Evolutionary conservation across 2,888 invertebrate species (phyloP), one percentile per base, ranked within the genome.

Genomic region (Entomobrya multifasciata): DNA sequence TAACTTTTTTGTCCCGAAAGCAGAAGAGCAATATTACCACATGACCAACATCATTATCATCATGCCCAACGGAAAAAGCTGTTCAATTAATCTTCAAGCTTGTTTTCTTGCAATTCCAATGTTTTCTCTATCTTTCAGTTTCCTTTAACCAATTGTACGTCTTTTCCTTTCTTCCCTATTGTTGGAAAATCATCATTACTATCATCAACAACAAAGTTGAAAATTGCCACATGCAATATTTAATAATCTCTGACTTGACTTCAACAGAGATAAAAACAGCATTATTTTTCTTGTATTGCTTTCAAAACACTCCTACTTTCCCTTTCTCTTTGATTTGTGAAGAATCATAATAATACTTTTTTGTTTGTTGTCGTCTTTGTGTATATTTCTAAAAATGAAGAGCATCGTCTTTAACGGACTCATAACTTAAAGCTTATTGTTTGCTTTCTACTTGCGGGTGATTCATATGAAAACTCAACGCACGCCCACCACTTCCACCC

Each of bases 71-170:
- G 65, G 62, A 62, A 62, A 80, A 81, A 57, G 72, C 57, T 81
- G 60, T 49, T 81, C 81, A 57, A 81, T 81, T 81, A 72, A 81
- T 81, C 81, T 81, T 81, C 60, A 72, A 57, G 55, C 70, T 72
- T 80, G 80, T 80, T 81, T 80, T 80, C 55, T 72, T 36, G 8
- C 36, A 36, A 36, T 36, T 36, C 60, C 70, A 72, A 36, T 70
- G 44, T 30, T 72, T 57, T 81, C 25, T 60, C 44, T 70, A 49
- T 65, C 36, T 49, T 67, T 20, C 36, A 36, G 36, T 25, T 25
- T 22, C 22, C n/a, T 13, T 8, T 8, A 36, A 57, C 44, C 80
- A 70, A 80, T 80, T 80, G 79, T 80, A 20, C 27, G 6, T 55
- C 13, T 3, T 36, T 36, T n/a, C 80, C 55, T 67, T n/a, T 36